Conservation (phyloP, 2,113 vertebrate species). For the Circaetus cinerascens region DNA sequence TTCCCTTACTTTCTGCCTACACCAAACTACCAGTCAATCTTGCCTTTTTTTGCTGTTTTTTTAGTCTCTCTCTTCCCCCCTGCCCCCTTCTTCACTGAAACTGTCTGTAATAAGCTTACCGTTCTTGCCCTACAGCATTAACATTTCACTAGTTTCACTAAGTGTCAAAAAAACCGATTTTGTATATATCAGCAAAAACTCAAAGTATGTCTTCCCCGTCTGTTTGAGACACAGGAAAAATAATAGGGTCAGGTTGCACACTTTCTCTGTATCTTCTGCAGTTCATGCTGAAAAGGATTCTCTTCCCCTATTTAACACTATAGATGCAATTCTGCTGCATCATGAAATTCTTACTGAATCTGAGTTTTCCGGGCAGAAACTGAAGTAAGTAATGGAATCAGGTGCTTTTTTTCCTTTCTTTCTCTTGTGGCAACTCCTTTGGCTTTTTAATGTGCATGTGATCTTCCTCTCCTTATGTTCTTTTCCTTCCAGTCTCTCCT, state of each 20-base stretch:
- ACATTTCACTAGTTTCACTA: not conserved
- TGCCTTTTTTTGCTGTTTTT: not conserved
- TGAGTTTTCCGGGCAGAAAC: not conserved
- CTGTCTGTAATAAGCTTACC: not conserved
- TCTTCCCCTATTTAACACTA: not conserved
- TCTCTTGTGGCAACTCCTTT: not conserved
- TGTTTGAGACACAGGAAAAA: not conserved
- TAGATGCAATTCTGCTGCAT: not conserved
- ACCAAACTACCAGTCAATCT: not conserved
- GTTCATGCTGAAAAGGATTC: not conserved
- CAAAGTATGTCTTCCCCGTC: not conserved
- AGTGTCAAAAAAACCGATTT: not conserved
- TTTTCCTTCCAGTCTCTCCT: not conserved
- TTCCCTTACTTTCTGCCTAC: not conserved
- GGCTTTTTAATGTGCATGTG: not conserved
- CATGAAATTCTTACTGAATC: not conserved
- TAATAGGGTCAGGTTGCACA: not conserved
- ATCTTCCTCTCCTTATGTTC: not conserved
- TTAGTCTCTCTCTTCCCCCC: accelerated
- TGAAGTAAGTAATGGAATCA: not conserved
- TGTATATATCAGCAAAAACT: not conserved
- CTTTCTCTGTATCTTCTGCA: not conserved
- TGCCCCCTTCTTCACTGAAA: not conserved
- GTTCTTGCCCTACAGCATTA: not conserved
- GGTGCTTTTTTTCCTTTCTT: not conserved